Evolutionary conservation across 2,888 invertebrate genomes (phyloP), one percentile per base, ranked within the genome.

Genomic region (Abscondita cerata): DNA sequence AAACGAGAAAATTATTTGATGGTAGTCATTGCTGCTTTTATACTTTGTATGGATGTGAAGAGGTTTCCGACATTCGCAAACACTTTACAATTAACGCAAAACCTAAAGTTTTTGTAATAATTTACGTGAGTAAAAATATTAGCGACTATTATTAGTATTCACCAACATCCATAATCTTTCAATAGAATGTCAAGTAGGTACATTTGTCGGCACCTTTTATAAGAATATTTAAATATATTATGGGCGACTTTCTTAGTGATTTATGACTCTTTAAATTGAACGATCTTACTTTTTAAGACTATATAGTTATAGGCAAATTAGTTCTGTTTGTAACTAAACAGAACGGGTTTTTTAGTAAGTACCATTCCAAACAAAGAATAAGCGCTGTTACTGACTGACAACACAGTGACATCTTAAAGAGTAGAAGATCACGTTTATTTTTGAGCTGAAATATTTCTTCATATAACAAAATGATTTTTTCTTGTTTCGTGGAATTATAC

Each of bases 191-290:
- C 69, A 70, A 70, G 67, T 67, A 65, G 64, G 50, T 68, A 64
- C 59, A 59, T 58, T 67, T 59, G 71, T 71, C 71, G 71, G 70
- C 70, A 44, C 66, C 67, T 67, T 70, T 25, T 69, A 60, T 56
- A 51, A 44, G 56, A 64, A 69, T 68, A 68, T 71, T 70, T 69
- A 67, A 68, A 59, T 68, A 67, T 66, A 71, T 70, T 71, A 71
- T 68, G 61, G 68, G 65, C 66, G 70, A 70, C 71, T 70, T 70
- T 62, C 66, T 55, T 66, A 61, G 68, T 72, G 73, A 73, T 72
- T 73, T 72, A 73, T 70, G 70, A 66, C 72, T 68, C 62, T 67
- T 47, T 63, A 72, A 72, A 72, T 72, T 71, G 73, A 73, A 68
- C 67, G 68, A 69, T 66, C 68, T 59, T 63, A 65, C 62, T 59